phyloP scores from a whole-genome alignment of 2,113 vertebrate genomes.

The Cebidichthys violaceus region DNA sequence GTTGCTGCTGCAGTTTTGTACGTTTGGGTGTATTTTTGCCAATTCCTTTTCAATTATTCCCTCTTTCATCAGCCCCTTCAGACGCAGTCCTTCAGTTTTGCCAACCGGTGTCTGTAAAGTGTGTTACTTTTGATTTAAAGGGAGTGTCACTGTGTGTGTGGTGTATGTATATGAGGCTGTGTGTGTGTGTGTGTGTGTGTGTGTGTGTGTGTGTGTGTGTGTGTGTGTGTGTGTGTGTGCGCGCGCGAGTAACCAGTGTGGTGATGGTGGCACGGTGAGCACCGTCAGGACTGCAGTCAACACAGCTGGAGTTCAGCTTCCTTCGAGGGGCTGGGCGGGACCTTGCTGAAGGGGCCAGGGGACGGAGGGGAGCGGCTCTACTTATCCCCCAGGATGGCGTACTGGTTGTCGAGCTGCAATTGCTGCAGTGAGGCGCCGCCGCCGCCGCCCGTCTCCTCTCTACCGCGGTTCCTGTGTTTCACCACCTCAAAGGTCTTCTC shows the following conservation, averaged over 20 bases:
- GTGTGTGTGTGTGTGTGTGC: slow-evolving; percentile 33
- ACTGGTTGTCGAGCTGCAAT: slow-evolving; percentile 98
- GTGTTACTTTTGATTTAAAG: slow-evolving; percentile 42
- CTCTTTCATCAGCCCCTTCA: slow-evolving; percentile 74
- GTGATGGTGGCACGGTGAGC: slow-evolving; percentile 57
- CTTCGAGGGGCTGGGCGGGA: slow-evolving; percentile 65
- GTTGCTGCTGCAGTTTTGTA: slow-evolving; percentile 81
- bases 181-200: slow-evolving; percentile 37
- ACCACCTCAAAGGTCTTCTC: slow-evolving; percentile 99
- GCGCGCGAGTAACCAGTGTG: slow-evolving; percentile 33
- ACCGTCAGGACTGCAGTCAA: slow-evolving; percentile 68
- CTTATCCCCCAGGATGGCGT: slow-evolving; percentile 96
- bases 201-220: slow-evolving; percentile 36
- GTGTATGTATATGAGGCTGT: slow-evolving; percentile 28
- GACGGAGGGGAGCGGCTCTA: slow-evolving; percentile 83
- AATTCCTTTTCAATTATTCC: slow-evolving; percentile 73
- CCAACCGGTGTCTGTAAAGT: slow-evolving; percentile 69
- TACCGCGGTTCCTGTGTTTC: slow-evolving; percentile 95
- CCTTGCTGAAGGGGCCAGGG: slow-evolving; percentile 72
- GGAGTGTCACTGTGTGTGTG: slow-evolving; percentile 53
- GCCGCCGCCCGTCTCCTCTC: slow-evolving; percentile 87
- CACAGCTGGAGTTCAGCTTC: slow-evolving; percentile 70
- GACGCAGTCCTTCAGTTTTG: slow-evolving; percentile 81
- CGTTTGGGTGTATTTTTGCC: slow-evolving; percentile 70
- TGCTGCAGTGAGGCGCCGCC: slow-evolving; percentile 88